phyloP scores from a whole-genome alignment of 1,140 invertebrate species.

The Hylaeus volcanicus region DNA sequence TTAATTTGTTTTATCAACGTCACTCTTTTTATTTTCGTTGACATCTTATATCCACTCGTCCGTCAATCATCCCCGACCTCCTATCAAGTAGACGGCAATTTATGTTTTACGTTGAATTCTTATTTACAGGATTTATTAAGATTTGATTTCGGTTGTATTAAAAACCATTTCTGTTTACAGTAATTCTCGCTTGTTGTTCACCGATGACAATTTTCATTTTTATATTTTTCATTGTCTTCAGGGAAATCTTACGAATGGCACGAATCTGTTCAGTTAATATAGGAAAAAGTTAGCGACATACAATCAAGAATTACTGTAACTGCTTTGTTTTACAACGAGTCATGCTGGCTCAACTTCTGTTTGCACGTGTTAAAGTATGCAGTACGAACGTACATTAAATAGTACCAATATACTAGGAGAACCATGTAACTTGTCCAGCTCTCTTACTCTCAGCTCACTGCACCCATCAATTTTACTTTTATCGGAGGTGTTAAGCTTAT shows the following conservation, averaged over 20 bases:
- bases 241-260: too few relatives aligned
- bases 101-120: conserved; percentile 22
- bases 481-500: too few relatives aligned
- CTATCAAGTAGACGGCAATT: conserved; percentile 12
- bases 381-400: too few relatives aligned
- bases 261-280: too few relatives aligned
- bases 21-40: conserved; percentile 23
- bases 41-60: neutral
- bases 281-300: too few relatives aligned
- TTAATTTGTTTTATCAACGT: conserved; percentile 44
- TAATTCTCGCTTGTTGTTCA: neutral
- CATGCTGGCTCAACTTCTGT: neutral
- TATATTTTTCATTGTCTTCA: too few relatives aligned
- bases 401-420: neutral
- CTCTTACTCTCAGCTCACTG: too few relatives aligned
- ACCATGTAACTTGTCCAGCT: too few relatives aligned
- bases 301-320: neutral
- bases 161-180: neutral
- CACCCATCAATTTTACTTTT: too few relatives aligned
- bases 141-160: conserved; percentile 18
- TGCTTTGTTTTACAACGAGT: neutral
- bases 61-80: neutral
- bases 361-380: conserved; percentile 19
- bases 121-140: conserved; percentile 25
- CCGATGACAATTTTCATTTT: too few relatives aligned